Base-by-base conservation (phyloP, 2,113 vertebrate genomes). In the Istiophorus platypterus region DNA sequence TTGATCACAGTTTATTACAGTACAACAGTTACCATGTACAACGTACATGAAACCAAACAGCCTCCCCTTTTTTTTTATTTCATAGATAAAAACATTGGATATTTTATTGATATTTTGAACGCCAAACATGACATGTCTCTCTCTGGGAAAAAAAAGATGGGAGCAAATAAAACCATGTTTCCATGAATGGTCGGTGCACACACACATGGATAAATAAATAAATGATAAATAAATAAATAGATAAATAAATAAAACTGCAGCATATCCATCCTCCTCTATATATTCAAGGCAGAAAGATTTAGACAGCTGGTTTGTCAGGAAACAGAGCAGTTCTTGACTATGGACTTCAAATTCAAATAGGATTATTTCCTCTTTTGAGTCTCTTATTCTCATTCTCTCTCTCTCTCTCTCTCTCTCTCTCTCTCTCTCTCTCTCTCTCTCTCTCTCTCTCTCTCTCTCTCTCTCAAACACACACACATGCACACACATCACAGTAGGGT, bases 331-430 rank as follows among this genome's bases (percentile, higher is more conserved):
- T 51, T 67, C 20, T 65, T 69, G 59, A 79, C 64, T 15, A n/a
- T 45, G 2, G 45, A 14, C 69, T 63, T 84, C 34, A 69, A 51
- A 80, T 80, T 85, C 64, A 71, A 85, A 89, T 22, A 49, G 37
- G 80, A 78, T 89, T 81, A 72, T 76, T 79, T 76, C 26, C 27
- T 67, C 12, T 58, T 74, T 62, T 37, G 26, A 62, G 29, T 57
- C 24, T 64, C 41, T 41, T 13, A 41, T 79, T 62, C 26, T 56
- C 22, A 37, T 4, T 2, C 14, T 41, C 2, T 49, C n/a, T 14
- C 42, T 69, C 75, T 13, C 29, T 17, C 56, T 39, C 39, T 17
- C 37, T 57, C 31, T 41, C 4, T 4, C 29, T 39, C 70, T 58
- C 49, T 26, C 45, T 27, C n/a, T 51, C 15, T 37, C 70, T 22